A percentile compares a stretch with the other conserved stretches of the same genome.
phyloP scores from a whole-genome alignment of 2,888 invertebrate species.

The Euproctis similis region DNA sequence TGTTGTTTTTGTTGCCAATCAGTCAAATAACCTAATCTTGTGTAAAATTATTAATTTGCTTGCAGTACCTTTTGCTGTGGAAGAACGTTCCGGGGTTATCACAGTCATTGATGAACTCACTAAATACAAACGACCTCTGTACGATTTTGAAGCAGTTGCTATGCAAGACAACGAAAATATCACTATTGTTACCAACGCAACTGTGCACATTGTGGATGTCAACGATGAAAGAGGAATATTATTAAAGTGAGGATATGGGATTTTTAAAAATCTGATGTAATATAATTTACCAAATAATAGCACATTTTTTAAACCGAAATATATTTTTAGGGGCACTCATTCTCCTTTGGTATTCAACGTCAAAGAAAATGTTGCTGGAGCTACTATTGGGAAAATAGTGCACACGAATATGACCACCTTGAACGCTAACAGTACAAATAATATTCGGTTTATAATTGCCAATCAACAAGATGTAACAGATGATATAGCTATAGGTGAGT shows the following conservation, averaged over 20 bases:
- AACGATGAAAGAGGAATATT: conserved; percentile 81
- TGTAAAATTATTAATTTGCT: conserved; percentile 16
- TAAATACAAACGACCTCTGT: conserved; percentile 80
- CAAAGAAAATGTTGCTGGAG: conserved; percentile 84
- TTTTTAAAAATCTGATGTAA: not conserved
- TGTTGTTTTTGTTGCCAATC: too few relatives aligned
- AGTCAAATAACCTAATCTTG: too few relatives aligned
- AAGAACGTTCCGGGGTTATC: conserved; percentile 90
- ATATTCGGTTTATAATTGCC: conserved; percentile 84
- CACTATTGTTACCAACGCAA: conserved; percentile 87
- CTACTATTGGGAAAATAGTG: conserved; percentile 82
- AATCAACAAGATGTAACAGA: conserved; percentile 89
- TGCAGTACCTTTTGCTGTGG: conserved; percentile 92
- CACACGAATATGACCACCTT: conserved; percentile 68
- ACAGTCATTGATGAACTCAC: conserved; percentile 86
- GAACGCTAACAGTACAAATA: conserved; percentile 49
- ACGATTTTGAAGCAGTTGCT: conserved; percentile 89
- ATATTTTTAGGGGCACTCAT: conserved; percentile 77
- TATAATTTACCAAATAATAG: not conserved
- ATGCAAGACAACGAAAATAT: conserved; percentile 76
- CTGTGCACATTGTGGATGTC: conserved; percentile 87
- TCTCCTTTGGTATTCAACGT: conserved; percentile 84
- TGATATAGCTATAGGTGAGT: conserved; percentile 82
- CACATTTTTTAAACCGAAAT: too few relatives aligned
- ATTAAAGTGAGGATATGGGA: conserved; percentile 65